These are phyloP conservation scores for Antheraea yamamai DNA, from an alignment of 2,888 invertebrate genomes.

Conservation along the genomic window DNA sequence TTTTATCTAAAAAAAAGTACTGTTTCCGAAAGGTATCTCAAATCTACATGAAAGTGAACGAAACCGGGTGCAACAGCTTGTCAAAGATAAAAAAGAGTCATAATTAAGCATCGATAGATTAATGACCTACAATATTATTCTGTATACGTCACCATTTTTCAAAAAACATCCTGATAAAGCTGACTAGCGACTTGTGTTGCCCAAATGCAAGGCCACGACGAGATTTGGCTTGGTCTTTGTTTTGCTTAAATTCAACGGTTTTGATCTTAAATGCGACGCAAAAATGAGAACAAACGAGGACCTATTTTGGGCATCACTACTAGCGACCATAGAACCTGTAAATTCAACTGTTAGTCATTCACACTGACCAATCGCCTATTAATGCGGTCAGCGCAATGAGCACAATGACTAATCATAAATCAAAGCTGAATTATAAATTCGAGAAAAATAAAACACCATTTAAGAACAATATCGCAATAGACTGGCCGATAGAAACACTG, in stretches of 20 bases:
- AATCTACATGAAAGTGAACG: too few relatives aligned
- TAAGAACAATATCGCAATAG: constrained; percentile 44
- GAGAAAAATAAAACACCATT: constrained; percentile 26
- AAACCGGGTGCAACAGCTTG: too few relatives aligned
- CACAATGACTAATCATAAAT: constrained; percentile 3
- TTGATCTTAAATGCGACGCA: too few relatives aligned
- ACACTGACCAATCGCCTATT: neutral
- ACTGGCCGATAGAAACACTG: constrained; percentile 68
- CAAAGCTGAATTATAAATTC: constrained; percentile 1
- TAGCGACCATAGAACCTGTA: neutral
- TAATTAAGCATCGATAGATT: neutral
- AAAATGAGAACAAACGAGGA: too few relatives aligned
- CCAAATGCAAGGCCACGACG: too few relatives aligned
- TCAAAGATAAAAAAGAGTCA: neutral
- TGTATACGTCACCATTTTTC: neutral
- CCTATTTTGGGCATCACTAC: too few relatives aligned
- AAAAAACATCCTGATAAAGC: neutral
- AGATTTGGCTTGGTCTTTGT: too few relatives aligned
- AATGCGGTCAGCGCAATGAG: neutral
- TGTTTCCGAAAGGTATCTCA: too few relatives aligned
- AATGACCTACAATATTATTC: neutral
- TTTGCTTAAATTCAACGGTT: too few relatives aligned
- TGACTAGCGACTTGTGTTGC: too few relatives aligned
- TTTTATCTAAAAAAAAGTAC: too few relatives aligned
- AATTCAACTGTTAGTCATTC: neutral